These are phyloP conservation scores for Neogale vison DNA, from an alignment of 2,113 vertebrate species.

Conservation along the genomic window DNA sequence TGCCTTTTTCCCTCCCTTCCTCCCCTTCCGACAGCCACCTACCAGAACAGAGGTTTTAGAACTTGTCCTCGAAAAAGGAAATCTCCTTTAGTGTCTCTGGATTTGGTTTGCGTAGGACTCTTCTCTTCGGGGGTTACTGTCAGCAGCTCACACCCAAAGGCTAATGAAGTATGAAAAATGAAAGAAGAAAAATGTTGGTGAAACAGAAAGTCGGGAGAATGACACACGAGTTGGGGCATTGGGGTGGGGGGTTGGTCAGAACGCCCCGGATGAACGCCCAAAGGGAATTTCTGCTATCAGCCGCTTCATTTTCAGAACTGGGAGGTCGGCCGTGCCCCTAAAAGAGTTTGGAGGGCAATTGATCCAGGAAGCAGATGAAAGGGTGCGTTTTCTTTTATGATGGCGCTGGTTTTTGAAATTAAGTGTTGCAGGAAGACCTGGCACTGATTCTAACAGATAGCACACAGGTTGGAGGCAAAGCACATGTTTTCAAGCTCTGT, in stretches of 20 bases:
- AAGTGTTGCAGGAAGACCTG: conserved; percentile 51
- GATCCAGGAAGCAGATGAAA: conserved; percentile 73
- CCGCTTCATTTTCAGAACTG: neutral
- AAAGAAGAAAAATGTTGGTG: neutral
- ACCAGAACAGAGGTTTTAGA: neutral
- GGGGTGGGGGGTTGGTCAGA: neutral
- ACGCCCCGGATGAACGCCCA: neutral
- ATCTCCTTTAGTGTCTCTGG: neutral
- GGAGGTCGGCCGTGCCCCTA: neutral
- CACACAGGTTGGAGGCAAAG: conserved; percentile 39
- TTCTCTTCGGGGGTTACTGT: neutral
- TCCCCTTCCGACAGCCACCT: neutral
- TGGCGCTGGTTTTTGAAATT: neutral
- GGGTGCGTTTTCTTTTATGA: conserved; percentile 68
- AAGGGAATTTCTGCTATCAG: neutral
- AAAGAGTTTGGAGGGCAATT: conserved; percentile 4
- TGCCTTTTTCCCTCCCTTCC: neutral
- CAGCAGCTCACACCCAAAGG: neutral
- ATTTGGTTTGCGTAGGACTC: neutral
- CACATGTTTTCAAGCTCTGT: conserved; percentile 61
- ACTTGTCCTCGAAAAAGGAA: neutral
- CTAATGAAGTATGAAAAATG: neutral
- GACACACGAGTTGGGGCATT: no score
- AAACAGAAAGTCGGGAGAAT: neutral
- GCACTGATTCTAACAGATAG: conserved; percentile 2